Evolutionary conservation across 2,113 vertebrate genomes (phyloP).

Genomic region (Albula glossodonta): DNA sequence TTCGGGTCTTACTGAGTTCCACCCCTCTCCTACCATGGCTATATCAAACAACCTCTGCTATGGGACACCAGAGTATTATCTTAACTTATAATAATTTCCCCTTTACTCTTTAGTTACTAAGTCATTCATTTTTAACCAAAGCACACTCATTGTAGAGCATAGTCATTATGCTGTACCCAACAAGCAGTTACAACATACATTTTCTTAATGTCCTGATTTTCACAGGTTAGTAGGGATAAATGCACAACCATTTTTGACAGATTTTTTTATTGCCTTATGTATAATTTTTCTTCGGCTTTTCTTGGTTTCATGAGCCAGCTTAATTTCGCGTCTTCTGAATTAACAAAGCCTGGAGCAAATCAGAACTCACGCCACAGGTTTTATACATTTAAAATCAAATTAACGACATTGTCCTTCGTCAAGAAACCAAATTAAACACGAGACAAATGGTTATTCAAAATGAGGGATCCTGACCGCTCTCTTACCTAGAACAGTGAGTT

Average conservation of each 20-base stretch:
- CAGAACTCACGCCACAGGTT: neutral
- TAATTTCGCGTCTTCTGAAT: neutral
- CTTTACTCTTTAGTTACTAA: too few relatives aligned
- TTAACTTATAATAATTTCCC: neutral
- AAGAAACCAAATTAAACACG: neutral
- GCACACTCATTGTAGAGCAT: too few relatives aligned
- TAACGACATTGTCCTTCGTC: neutral
- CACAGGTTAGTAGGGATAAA: too few relatives aligned
- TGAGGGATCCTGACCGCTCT: neutral
- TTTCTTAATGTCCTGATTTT: too few relatives aligned
- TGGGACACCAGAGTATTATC: neutral
- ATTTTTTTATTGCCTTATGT: neutral
- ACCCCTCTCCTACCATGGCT: neutral
- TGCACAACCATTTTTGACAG: too few relatives aligned
- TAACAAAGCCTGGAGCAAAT: neutral
- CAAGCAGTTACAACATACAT: neutral
- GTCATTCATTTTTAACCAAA: too few relatives aligned
- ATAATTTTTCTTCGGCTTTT: neutral
- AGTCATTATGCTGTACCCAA: too few relatives aligned
- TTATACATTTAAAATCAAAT: neutral
- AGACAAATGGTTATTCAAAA: neutral
- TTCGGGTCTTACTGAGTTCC: neutral
- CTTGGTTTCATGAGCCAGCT: neutral
- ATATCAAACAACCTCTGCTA: neutral
- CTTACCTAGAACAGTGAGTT: slow-evolving; percentile 34